phyloP scores from a whole-genome alignment of 2,113 vertebrate genomes.

The Cryptomyrus ogoouensis region DNA sequence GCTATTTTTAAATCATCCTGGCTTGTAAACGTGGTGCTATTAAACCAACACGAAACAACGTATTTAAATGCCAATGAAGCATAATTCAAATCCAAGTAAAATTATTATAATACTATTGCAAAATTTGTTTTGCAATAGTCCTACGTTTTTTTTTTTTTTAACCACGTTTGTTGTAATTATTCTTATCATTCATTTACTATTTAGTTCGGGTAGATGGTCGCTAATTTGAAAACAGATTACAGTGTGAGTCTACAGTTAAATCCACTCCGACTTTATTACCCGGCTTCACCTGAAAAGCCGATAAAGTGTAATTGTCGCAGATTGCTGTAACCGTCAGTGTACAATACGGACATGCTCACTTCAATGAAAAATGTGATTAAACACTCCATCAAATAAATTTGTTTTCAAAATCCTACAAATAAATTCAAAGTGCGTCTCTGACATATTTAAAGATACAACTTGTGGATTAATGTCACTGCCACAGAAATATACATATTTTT shows the following conservation, averaged over 20 bases:
- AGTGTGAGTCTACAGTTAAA: conserved; percentile 49
- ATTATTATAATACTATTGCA: background rate
- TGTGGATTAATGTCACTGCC: conserved; percentile 81
- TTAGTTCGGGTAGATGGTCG: background rate
- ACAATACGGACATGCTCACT: conserved; percentile 87
- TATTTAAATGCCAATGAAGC: background rate
- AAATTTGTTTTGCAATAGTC: too few relatives aligned
- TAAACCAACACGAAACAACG: background rate
- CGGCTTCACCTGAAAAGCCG: conserved; percentile 71
- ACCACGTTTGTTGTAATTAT: background rate
- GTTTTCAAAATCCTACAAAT: conserved; percentile 83
- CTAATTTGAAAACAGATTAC: conserved; percentile 41
- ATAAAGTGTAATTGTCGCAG: conserved; percentile 72
- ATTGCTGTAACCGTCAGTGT: conserved; percentile 81
- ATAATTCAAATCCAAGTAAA: background rate
- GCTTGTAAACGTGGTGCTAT: background rate
- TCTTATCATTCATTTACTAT: background rate
- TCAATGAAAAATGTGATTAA: conserved; percentile 92
- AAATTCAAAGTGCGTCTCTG: conserved; percentile 81
- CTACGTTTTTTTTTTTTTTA: too few relatives aligned
- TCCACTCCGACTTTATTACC: conserved; percentile 67
- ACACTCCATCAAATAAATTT: conserved; percentile 83
- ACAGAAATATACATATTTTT: conserved; percentile 64
- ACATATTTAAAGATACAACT: conserved; percentile 74
- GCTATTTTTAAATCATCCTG: background rate